Percentiles rank a stretch among this genome's conserved stretches.
Conservation (phyloP, 2,888 invertebrate genomes). For the Gryllus longicercus region DNA sequence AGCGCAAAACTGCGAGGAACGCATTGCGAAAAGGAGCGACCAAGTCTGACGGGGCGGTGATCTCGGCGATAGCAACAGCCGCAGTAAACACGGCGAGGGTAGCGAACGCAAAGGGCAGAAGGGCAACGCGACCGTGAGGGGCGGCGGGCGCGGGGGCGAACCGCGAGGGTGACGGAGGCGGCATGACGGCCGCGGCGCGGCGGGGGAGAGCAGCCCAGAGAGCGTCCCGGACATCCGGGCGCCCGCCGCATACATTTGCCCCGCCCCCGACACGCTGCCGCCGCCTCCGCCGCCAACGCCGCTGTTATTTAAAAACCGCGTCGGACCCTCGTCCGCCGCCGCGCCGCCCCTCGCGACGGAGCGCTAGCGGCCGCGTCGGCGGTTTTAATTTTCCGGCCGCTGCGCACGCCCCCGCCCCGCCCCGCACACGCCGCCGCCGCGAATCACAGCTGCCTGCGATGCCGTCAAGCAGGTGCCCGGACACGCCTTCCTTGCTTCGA, state of each 20-base stretch:
- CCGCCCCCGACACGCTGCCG: neutral
- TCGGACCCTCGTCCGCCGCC: neutral
- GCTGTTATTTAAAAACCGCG: slow-evolving; percentile 17
- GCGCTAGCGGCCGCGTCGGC: neutral
- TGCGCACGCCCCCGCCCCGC: neutral
- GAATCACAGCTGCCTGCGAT: slow-evolving; percentile 3
- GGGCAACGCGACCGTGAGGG: too few species aligned
- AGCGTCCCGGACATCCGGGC: neutral
- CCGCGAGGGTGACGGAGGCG: too few species aligned
- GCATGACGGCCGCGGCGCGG: neutral
- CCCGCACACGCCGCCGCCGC: neutral
- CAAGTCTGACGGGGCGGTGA: too few species aligned
- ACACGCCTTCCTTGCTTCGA: neutral
- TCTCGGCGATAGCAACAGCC: too few species aligned
- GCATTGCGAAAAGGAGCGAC: too few species aligned
- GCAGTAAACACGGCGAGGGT: too few species aligned
- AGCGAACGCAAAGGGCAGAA: too few species aligned
- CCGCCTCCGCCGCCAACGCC: neutral
- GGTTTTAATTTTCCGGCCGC: slow-evolving; percentile 8
- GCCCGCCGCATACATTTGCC: neutral
- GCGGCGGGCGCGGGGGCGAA: too few species aligned
- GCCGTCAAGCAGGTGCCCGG: neutral
- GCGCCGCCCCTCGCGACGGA: neutral
- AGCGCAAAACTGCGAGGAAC: too few species aligned
- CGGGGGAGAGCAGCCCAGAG: neutral